Conservation (phyloP, 2,888 invertebrate genomes). For the Sinotaia quadrata region DNA sequence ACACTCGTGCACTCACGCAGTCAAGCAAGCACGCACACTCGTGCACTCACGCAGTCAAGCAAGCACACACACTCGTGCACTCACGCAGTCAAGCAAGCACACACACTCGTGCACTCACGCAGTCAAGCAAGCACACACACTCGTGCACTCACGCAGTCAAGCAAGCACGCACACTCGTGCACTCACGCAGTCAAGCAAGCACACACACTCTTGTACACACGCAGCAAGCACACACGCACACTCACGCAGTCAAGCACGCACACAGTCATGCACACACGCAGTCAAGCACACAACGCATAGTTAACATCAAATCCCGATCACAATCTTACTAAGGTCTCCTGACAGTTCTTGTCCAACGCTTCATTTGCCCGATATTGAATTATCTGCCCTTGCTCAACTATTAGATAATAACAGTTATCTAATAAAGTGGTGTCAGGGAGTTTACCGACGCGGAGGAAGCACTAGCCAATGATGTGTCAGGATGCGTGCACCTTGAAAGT, state of each 20-base stretch:
- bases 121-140: neutral
- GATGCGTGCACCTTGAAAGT: no score
- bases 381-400: no score
- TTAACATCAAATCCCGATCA: no score
- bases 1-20: neutral
- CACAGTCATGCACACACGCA: neutral
- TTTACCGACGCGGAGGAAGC: no score
- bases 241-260: neutral
- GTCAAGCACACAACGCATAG: neutral
- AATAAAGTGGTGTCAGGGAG: no score
- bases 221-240: neutral
- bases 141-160: neutral
- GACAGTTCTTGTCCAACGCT: no score
- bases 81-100: neutral
- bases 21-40: neutral
- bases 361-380: no score
- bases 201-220: neutral
- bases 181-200: no score
- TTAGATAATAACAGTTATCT: no score
- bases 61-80: neutral
- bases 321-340: no score
- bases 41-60: neutral
- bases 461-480: no score
- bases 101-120: neutral
- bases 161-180: neutral